phyloP scores from a whole-genome alignment of 2,113 vertebrate genomes.

The Cariama cristata region DNA sequence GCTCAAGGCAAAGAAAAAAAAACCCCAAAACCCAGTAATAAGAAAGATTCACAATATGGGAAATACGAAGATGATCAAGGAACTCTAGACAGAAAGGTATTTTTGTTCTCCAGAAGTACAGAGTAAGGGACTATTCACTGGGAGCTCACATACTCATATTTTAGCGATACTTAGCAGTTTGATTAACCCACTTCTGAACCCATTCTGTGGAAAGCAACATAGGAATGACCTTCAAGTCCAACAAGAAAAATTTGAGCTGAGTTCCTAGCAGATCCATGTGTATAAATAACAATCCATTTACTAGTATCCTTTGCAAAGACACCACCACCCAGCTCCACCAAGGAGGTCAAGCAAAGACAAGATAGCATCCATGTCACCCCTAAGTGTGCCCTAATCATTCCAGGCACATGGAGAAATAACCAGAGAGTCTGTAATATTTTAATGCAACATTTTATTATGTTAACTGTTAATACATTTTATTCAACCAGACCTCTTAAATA shows the following conservation, averaged over 20 bases:
- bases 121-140: neutral
- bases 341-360: neutral
- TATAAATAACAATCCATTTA: neutral
- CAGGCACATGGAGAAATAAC: neutral
- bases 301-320: neutral
- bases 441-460: neutral
- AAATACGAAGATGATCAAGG: neutral
- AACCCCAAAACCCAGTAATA: accelerated
- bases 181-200: neutral
- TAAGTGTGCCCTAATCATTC: neutral
- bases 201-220: neutral
- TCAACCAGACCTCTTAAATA: neutral
- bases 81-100: neutral
- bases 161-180: neutral
- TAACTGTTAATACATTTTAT: neutral
- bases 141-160: neutral
- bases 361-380: neutral
- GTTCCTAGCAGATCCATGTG: neutral
- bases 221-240: neutral
- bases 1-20: neutral
- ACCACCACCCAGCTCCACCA: neutral
- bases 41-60: neutral
- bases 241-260: neutral
- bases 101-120: neutral
- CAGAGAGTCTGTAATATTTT: neutral